Evolutionary conservation across 2,888 invertebrate species (phyloP), one percentile per base, ranked within the genome.

Genomic region (Iphiclides podalirius): DNA sequence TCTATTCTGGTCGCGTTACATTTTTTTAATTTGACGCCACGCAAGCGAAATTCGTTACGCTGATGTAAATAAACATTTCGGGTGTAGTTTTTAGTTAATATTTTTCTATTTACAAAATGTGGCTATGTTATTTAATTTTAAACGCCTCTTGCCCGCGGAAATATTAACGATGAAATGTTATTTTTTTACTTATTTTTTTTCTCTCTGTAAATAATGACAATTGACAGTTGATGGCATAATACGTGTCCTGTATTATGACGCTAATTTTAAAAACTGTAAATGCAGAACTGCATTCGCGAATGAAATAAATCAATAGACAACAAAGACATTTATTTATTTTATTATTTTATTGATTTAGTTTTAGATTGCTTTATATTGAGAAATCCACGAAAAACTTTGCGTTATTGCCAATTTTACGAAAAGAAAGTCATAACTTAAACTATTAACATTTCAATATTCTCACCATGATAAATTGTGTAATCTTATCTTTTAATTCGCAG

Each of bases 1-100:
- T n/a, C n/a, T n/a, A n/a, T 61, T 59, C 63, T 61, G 57, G 61
- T 53, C 36, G 57, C 56, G 64, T 63, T 66, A 61, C 66, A 59
- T 67, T 70, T 67, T 68, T 70, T 61, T 70, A 67, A n/a, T n/a
- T 20, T 20, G 20, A 20, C 20, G 20, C n/a, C n/a, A 20, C 65
- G 60, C 67, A 63, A 64, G 63, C 45, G 58, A 61, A 47, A 53
- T 51, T 58, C 20, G 20, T 20, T 3, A 20, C 20, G 20, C 1
- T 37, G 23, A 26, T 49, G 49, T 49, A 49, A 49, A 50, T 50
- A 50, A 39, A 39, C 1, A n/a, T n/a, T n/a, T n/a, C 12, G 28
- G 33, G 31, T 3, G 9, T 31, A 17, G 16, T 38, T 44, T 44
- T 39, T 44, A 15, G 39, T 44, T 15, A 42, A 43, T n/a, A n/a